Evolutionary conservation across 2,113 vertebrate genomes (phyloP), one percentile per base, ranked within the genome.

Genomic region (Marmota monax): DNA sequence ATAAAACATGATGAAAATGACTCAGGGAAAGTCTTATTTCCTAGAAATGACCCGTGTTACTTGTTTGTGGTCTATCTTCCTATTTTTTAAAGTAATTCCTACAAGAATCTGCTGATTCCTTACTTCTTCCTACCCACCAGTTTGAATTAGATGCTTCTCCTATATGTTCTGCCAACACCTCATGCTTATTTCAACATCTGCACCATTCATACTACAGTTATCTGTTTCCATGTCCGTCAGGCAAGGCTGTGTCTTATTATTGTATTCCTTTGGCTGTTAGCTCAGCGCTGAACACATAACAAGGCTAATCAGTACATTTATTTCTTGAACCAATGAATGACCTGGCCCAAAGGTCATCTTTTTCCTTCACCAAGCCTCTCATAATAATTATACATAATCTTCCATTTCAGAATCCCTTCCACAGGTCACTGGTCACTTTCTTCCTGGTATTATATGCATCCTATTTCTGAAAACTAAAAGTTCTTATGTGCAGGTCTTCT

Each of bases 241-340:
- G n/a, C 69, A 92, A 82, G 53, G 48, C 58, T 90, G 6, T 78
- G 9, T 90, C 70, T 89, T 67, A 22, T 89, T 67, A 29, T 72
- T 79, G 82, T 76, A 61, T 88, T 73, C 42, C 65, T 95, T 12
- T 61, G 77, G 32, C 76, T 96, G 65, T 91, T 84, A 94, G 20
- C 42, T 67, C 32, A 63, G n/a, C 91, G 39, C 37, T 67, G 83
- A 84, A 25, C 48, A 87, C 11, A 61, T 9, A 84, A 32, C 20
- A 77, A 48, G 6, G 5, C 53, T 72, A 45, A 45, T 8, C 63
- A 93, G 51, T 85, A 67, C 63, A 56, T 88, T 92, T 83, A 63
- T 67, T 94, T 92, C 65, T 65, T 95, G 48, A 91, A 42, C 48
- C 56, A 92, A 2, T 86, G 79, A 95, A 12, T 78, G 53, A 48